phyloP scores from a whole-genome alignment of 1,140 invertebrate species.

The Metaphire vulgaris region DNA sequence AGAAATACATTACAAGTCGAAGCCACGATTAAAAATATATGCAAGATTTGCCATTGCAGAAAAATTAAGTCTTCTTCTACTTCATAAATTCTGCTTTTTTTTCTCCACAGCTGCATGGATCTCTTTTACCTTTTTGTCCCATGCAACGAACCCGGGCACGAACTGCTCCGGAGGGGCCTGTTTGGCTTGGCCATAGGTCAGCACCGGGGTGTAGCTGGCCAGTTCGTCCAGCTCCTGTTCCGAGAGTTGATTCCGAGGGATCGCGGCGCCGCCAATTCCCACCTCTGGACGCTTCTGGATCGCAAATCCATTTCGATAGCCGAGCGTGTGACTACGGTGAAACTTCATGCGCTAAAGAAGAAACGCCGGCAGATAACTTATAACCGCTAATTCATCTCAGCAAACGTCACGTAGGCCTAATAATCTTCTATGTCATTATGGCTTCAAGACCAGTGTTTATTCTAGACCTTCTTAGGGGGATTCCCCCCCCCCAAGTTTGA shows the following conservation, averaged over 20 bases:
- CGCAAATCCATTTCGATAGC: constrained; percentile 63
- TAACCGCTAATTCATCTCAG: too few species aligned
- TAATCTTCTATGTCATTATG: neutral
- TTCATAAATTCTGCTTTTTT: too few species aligned
- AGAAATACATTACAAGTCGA: too few species aligned
- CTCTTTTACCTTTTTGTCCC: constrained; percentile 66
- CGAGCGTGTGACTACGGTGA: constrained; percentile 61
- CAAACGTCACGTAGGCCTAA: too few species aligned
- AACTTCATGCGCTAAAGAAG: constrained; percentile 58
- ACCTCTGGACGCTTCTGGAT: constrained; percentile 55
- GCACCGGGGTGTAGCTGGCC: constrained; percentile 64
- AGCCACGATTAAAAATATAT: too few species aligned
- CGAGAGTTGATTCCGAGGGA: constrained; percentile 53
- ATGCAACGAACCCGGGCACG: constrained; percentile 66
- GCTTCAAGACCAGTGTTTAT: neutral
- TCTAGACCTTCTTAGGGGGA: neutral
- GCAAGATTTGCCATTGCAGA: too few species aligned
- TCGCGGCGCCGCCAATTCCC: constrained; percentile 59
- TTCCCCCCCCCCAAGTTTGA: neutral
- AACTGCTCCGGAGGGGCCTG: constrained; percentile 59
- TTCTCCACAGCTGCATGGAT: too few species aligned
- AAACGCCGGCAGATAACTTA: too few species aligned
- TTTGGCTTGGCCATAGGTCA: constrained; percentile 67
- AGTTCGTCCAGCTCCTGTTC: constrained; percentile 53
- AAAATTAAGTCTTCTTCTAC: too few species aligned